phyloP scores from a whole-genome alignment of 2,888 invertebrate genomes.

The Litoditis marina region DNA sequence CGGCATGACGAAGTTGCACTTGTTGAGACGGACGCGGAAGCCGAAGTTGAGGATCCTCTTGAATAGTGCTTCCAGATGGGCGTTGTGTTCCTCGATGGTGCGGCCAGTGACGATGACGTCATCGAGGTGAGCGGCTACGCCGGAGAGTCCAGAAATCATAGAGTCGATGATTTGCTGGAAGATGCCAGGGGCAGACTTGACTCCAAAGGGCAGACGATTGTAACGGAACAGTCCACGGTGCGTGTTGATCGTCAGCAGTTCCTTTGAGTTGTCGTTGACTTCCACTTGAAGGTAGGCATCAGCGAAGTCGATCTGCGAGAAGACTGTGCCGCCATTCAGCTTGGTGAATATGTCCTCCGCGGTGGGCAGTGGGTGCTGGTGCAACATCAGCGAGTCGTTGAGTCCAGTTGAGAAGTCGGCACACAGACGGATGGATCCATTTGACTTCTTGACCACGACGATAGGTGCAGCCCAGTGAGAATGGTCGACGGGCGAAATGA shows the following conservation, averaged over 20 bases:
- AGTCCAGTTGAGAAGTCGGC: conserved; percentile 44
- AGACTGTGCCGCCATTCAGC: conserved; percentile 31
- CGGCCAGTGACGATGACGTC: conserved; percentile 29
- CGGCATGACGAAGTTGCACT: no score
- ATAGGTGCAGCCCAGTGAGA: conserved; percentile 30
- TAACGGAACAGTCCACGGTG: conserved; percentile 40
- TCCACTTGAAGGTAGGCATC: conserved; percentile 46
- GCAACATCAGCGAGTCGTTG: conserved; percentile 28
- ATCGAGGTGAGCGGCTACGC: conserved; percentile 24
- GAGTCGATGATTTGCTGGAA: conserved; percentile 42
- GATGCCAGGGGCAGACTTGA: conserved; percentile 39
- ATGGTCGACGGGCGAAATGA: conserved; percentile 26
- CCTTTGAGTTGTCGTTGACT: conserved; percentile 27
- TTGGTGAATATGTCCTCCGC: conserved; percentile 32
- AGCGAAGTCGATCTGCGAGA: conserved; percentile 36
- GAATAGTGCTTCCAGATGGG: conserved; percentile 13
- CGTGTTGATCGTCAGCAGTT: conserved; percentile 28
- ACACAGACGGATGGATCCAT: conserved; percentile 39
- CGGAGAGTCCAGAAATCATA: conserved; percentile 25
- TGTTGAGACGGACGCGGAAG: no score
- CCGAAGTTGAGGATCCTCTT: conserved; percentile 16
- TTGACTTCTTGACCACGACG: conserved; percentile 34
- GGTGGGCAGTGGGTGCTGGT: conserved; percentile 41
- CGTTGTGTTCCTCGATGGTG: conserved; percentile 16
- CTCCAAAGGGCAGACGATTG: conserved; percentile 43